phyloP scores from a whole-genome alignment of 2,113 vertebrate genomes.

The Telmatochromis brichardi region DNA sequence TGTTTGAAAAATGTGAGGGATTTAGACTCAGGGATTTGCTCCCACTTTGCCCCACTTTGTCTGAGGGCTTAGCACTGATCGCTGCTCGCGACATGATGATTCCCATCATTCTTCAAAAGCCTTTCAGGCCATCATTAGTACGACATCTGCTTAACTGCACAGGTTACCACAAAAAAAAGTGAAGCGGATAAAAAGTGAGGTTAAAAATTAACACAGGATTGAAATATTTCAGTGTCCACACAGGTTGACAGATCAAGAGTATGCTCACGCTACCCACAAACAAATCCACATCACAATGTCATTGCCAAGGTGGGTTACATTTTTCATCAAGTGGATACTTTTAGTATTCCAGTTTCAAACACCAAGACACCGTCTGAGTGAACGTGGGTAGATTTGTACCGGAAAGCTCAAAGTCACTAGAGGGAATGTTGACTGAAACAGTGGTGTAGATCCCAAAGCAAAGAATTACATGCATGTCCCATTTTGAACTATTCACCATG shows the following conservation, averaged over 20 bases:
- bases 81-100: constrained; percentile 32
- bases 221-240: not conserved
- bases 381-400: not conserved
- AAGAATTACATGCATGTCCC: constrained; percentile 37
- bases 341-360: not conserved
- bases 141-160: not conserved
- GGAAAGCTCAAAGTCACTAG: not conserved
- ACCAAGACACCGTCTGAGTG: not conserved
- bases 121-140: constrained; percentile 23
- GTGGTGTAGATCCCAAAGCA: not conserved
- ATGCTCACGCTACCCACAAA: constrained; percentile 12
- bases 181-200: not conserved
- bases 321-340: not conserved
- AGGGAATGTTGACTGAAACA: not conserved
- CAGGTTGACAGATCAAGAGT: constrained; percentile 17
- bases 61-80: constrained; percentile 34
- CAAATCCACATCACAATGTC: not conserved
- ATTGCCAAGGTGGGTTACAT: not conserved
- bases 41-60: constrained; percentile 49
- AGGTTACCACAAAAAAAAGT: not conserved
- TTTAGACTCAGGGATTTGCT: constrained; percentile 53
- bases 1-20: constrained; percentile 58
- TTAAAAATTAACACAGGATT: not conserved
- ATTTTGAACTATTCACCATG: constrained; percentile 54
- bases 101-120: constrained; percentile 20